These are phyloP conservation scores for Varanus komodoensis DNA, from an alignment of 2,113 vertebrate genomes.

Conservation along the genomic window DNA sequence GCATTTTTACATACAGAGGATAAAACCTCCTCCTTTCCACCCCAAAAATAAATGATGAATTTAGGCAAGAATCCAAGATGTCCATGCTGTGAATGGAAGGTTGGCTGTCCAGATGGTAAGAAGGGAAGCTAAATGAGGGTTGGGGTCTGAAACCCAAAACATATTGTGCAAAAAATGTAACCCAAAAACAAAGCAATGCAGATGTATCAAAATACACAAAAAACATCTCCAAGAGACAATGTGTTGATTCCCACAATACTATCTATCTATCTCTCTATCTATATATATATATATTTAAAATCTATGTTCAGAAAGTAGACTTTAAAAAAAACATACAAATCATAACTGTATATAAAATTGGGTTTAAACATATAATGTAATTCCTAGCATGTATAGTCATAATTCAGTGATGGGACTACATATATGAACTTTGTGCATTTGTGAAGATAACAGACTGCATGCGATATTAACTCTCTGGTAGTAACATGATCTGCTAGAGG, in stretches of 20 bases:
- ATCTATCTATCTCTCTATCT: no score
- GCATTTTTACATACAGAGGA: neutral
- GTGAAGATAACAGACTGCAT: no score
- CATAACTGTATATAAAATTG: no score
- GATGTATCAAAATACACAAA: neutral
- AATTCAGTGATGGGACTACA: no score
- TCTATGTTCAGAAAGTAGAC: neutral
- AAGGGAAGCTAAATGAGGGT: neutral
- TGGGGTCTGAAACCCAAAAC: neutral
- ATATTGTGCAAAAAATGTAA: neutral
- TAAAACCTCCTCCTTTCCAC: neutral
- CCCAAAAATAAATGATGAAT: neutral
- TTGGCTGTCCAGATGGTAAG: neutral
- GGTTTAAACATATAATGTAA: no score
- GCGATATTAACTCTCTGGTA: neutral
- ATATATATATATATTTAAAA: no score
- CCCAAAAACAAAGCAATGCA: no score
- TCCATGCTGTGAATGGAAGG: neutral
- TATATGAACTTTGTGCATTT: no score
- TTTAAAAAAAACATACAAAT: no score
- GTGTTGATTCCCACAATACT: neutral
- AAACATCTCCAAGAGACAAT: neutral
- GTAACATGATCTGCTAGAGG: neutral
- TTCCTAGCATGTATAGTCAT: no score
- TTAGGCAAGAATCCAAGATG: neutral